A percentile compares a stretch with the other conserved stretches of the same genome.
These are phyloP conservation scores for Coregonus suidteri DNA, from an alignment of 2,797 vertebrate genomes.

Conservation along the genomic window DNA sequence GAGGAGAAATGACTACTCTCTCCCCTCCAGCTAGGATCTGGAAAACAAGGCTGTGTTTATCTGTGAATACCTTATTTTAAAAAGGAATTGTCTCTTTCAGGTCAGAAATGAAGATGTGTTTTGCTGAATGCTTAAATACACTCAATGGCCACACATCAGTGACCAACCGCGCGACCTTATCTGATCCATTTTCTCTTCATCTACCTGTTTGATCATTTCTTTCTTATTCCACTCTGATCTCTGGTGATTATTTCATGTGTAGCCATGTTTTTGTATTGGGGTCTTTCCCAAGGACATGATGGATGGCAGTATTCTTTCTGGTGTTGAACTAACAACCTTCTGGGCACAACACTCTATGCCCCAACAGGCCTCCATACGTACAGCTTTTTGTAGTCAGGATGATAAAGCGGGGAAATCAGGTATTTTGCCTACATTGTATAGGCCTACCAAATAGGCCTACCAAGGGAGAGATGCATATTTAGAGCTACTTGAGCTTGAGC, in stretches of 20 bases:
- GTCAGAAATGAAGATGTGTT: constrained; percentile 9
- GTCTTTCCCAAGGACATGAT: constrained; percentile 1
- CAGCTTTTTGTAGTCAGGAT: constrained; percentile 18
- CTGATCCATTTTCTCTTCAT: constrained; percentile 15
- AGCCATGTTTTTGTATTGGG: constrained; percentile 49
- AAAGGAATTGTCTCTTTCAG: constrained; percentile 44
- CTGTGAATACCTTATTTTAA: constrained; percentile 46
- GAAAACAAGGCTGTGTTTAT: constrained; percentile 63
- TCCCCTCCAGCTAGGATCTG: constrained; percentile 64
- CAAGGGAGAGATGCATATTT: no score
- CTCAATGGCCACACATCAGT: constrained; percentile 18
- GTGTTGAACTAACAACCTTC: background rate
- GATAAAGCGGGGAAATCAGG: background rate
- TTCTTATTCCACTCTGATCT: constrained; percentile 12
- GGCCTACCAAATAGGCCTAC: no score
- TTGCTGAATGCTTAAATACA: constrained; percentile 14
- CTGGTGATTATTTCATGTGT: constrained; percentile 20
- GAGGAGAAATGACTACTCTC: constrained; percentile 80
- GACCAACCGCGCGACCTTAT: constrained; percentile 16
- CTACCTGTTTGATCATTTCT: background rate
- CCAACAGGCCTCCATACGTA: constrained; percentile 7
- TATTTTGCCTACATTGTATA: no score
- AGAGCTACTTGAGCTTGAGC: no score
- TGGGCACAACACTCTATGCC: background rate
- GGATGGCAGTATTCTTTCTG: background rate